A percentile compares a stretch with the other conserved stretches of the same genome.
These are phyloP conservation scores for Apodemus speciosus DNA, from an alignment of 2,113 vertebrate genomes.

Conservation along the genomic window DNA sequence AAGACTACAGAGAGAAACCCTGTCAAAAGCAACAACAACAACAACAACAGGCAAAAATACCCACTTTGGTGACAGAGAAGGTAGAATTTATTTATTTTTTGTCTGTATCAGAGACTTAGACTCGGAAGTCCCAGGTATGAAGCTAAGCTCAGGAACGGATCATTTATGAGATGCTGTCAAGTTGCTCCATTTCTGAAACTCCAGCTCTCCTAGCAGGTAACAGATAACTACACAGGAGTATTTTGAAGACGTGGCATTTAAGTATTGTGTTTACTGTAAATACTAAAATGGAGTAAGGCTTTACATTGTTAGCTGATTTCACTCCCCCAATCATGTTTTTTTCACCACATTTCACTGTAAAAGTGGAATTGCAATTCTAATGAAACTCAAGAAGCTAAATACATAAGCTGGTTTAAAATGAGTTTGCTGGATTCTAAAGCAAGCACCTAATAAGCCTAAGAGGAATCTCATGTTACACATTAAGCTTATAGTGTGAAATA, in stretches of 20 bases:
- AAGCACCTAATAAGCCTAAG: slow-evolving; percentile 10
- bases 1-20: neutral
- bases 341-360: slow-evolving; percentile 33
- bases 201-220: neutral
- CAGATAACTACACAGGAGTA: neutral
- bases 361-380: neutral
- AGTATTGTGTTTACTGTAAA: slow-evolving; percentile 2
- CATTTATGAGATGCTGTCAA: too few species aligned
- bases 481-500: neutral
- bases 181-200: neutral
- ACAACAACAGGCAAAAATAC: neutral
- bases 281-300: neutral
- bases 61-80: neutral
- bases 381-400: slow-evolving; percentile 57
- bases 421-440: slow-evolving; percentile 36
- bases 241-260: neutral
- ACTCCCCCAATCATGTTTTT: neutral
- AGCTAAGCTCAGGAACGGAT: neutral
- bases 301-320: neutral
- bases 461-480: slow-evolving; percentile 1
- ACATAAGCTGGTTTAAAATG: neutral
- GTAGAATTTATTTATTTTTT: neutral
- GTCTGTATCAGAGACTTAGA: neutral
- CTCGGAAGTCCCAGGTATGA: neutral
- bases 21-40: neutral